phyloP scores from a whole-genome alignment of 2,113 vertebrate genomes.

The Tricholaema leucomelas region DNA sequence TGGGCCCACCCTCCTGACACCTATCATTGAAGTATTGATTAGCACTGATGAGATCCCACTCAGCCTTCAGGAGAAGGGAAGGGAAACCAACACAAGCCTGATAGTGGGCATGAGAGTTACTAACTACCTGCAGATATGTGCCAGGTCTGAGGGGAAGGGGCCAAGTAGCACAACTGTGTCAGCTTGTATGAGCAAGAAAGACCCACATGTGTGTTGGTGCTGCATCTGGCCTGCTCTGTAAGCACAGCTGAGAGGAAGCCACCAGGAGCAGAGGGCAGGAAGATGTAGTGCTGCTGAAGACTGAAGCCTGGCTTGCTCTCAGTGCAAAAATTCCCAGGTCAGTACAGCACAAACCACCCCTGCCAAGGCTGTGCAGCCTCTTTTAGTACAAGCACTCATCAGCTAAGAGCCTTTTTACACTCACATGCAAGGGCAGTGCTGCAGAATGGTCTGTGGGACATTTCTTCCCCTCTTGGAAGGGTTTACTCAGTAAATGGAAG shows the following conservation, averaged over 20 bases:
- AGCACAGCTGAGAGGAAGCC: not conserved
- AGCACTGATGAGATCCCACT: no score
- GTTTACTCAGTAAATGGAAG: not conserved
- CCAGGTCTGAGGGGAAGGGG: not conserved
- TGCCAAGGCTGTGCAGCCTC: not conserved
- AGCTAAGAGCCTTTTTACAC: not conserved
- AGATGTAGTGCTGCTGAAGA: not conserved
- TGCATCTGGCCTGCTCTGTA: not conserved
- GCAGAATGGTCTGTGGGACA: not conserved
- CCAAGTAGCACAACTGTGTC: not conserved
- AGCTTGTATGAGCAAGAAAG: not conserved
- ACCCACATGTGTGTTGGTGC: accelerated
- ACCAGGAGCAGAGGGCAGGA: not conserved
- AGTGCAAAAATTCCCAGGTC: not conserved
- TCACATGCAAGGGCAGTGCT: not conserved
- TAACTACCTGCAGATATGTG: not conserved
- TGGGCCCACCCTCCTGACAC: no score
- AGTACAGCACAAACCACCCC: not conserved
- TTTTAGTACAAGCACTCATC: not conserved
- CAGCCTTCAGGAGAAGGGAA: no score
- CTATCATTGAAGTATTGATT: no score
- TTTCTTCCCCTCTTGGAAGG: not conserved
- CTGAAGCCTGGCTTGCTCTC: not conserved
- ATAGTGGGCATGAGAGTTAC: accelerated
- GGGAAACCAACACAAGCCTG: not conserved